A percentile compares a stretch with the other conserved stretches of the same genome.
phyloP scores from a whole-genome alignment of 2,797 vertebrate genomes.

The Lepus townsendii region DNA sequence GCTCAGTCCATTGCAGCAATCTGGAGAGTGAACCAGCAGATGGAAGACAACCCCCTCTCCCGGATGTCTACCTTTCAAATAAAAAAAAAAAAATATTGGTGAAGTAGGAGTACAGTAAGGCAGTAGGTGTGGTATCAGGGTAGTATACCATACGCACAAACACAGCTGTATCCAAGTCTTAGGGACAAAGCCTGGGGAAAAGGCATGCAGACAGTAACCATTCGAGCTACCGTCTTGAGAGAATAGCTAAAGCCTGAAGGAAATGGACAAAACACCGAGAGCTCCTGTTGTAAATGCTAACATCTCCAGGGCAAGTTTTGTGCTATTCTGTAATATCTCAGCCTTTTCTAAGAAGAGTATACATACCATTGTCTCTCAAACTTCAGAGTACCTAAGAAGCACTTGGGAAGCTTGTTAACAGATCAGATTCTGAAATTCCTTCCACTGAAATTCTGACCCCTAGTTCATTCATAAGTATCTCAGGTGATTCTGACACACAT shows the following conservation, averaged over 20 bases:
- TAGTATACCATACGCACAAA: background rate
- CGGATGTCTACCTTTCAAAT: too few relatives aligned
- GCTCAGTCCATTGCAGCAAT: too few relatives aligned
- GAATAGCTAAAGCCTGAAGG: background rate
- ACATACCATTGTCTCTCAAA: background rate
- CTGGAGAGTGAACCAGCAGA: too few relatives aligned
- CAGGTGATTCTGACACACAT: background rate
- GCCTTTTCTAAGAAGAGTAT: background rate
- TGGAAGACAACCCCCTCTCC: too few relatives aligned
- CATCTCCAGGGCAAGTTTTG: background rate
- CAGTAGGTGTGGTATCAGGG: background rate
- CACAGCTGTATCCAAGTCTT: background rate
- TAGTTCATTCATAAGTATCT: background rate
- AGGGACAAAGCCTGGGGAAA: background rate
- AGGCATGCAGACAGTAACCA: background rate
- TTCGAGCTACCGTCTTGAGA: background rate
- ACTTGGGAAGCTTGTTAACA: background rate
- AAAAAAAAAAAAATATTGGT: too few relatives aligned
- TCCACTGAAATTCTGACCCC: background rate
- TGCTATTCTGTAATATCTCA: background rate
- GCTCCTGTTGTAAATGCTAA: background rate
- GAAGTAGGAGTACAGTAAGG: background rate
- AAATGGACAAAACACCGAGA: too few relatives aligned
- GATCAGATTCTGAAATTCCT: background rate
- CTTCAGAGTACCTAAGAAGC: background rate